Percentiles rank a stretch among this genome's conserved stretches.
Conservation (phyloP, 1,140 invertebrate species). For the Drosophila ogumai region DNA sequence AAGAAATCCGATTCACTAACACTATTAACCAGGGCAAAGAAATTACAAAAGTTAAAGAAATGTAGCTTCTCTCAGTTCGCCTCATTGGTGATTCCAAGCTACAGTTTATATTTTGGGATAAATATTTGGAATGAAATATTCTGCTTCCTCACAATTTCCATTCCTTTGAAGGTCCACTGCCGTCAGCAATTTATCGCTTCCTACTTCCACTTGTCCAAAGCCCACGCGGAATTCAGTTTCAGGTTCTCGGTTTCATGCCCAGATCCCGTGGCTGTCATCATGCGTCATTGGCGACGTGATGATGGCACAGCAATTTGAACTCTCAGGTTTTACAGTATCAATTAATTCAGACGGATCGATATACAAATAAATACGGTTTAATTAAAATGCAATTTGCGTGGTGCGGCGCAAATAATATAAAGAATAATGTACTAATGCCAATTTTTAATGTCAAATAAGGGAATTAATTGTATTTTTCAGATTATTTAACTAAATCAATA, state of each 20-base stretch:
- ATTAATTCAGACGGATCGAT: slow-evolving; percentile 30
- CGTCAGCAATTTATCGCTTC: slow-evolving; percentile 8
- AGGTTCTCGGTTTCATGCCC: slow-evolving; percentile 13
- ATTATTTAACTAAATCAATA: not conserved
- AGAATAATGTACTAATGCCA: too few relatives aligned
- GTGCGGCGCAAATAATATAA: not conserved
- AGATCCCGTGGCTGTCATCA: slow-evolving; percentile 14
- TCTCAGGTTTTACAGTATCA: slow-evolving; percentile 18
- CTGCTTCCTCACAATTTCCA: not conserved
- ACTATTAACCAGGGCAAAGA: not conserved
- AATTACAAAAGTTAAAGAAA: not conserved
- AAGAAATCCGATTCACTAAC: not conserved
- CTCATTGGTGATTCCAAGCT: not conserved
- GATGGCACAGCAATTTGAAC: slow-evolving; percentile 15
- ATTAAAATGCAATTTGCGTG: slow-evolving; percentile 61
- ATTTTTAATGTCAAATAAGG: not conserved
- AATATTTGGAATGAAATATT: not conserved
- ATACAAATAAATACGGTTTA: slow-evolving; percentile 71
- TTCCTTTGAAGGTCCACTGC: slow-evolving; percentile 3
- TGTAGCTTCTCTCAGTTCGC: not conserved
- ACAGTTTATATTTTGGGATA: not conserved
- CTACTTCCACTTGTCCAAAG: not conserved
- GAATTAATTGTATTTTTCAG: too few relatives aligned
- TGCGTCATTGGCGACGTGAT: slow-evolving; percentile 35
- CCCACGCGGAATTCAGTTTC: slow-evolving; percentile 16